Conservation (phyloP, 2,797 vertebrate genomes). For the Cryptoblepharus egeriae region DNA sequence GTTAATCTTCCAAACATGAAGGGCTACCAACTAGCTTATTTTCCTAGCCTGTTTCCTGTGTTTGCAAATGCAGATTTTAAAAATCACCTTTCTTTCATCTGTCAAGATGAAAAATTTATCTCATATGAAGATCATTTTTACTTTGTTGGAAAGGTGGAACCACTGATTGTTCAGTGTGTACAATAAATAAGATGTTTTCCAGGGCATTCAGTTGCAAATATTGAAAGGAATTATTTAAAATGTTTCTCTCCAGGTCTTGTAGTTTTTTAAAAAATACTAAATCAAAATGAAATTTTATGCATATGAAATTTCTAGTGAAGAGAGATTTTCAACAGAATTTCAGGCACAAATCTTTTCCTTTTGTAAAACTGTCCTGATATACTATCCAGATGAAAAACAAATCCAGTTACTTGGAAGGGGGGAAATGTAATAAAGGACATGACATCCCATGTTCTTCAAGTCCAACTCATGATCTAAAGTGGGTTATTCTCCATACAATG, state of each 20-base stretch:
- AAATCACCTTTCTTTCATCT: not conserved
- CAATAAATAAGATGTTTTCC: constrained; percentile 26
- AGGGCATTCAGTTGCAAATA: constrained; percentile 22
- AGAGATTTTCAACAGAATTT: not conserved
- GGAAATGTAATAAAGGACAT: not conserved
- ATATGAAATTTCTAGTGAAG: not conserved
- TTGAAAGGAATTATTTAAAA: constrained; percentile 14
- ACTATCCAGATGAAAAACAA: not conserved
- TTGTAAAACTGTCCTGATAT: not conserved
- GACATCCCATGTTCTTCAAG: no score
- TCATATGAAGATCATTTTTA: constrained; percentile 45
- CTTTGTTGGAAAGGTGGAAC: constrained; percentile 41
- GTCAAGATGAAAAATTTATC: not conserved
- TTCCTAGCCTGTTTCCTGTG: constrained; percentile 32
- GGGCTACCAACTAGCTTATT: not conserved
- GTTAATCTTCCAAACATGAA: not conserved
- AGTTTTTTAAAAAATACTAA: not conserved
- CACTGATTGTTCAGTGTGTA: constrained; percentile 18
- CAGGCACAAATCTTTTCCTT: no score
- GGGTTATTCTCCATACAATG: not conserved
- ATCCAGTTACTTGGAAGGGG: not conserved
- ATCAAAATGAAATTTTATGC: not conserved
- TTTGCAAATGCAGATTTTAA: constrained; percentile 26
- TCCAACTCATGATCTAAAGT: not conserved
- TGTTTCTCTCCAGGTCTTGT: not conserved